phyloP scores from a whole-genome alignment of 2,113 vertebrate species.

The Hirundichthys speculiger region DNA sequence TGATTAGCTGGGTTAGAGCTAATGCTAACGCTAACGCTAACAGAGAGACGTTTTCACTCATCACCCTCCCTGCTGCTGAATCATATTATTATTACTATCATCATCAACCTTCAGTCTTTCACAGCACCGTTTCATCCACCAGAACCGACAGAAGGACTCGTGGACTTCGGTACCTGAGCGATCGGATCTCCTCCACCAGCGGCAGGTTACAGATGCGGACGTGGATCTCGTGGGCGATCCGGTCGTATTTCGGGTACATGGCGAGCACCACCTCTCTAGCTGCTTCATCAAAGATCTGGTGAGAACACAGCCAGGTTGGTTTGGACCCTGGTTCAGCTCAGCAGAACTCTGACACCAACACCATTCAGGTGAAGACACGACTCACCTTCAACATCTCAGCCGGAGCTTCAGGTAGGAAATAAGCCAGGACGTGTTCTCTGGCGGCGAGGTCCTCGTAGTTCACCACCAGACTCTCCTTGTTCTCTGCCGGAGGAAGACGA shows the following conservation, averaged over 20 bases:
- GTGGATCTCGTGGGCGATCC: conserved; percentile 92
- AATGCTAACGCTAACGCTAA: too few species aligned
- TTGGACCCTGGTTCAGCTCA: background rate
- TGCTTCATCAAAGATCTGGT: conserved; percentile 90
- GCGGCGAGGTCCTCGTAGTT: conserved; percentile 97
- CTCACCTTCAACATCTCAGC: conserved; percentile 92
- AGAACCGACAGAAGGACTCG: too few species aligned
- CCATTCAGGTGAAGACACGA: too few species aligned
- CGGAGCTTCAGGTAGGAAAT: conserved; percentile 95
- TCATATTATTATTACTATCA: too few species aligned
- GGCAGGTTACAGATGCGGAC: conserved; percentile 95
- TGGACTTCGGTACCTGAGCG: conserved; percentile 94
- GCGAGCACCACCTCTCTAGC: conserved; percentile 95
- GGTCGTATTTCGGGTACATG: conserved; percentile 98
- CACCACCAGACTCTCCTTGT: conserved; percentile 94
- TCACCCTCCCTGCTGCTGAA: too few species aligned
- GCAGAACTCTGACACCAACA: background rate
- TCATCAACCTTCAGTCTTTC: too few species aligned
- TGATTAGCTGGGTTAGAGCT: too few species aligned
- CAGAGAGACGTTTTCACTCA: too few species aligned
- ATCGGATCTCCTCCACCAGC: conserved; percentile 94
- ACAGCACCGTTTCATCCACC: too few species aligned
- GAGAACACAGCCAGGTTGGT: background rate
- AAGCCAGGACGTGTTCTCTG: conserved; percentile 94
- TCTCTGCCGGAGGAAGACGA: conserved; percentile 82